Base-by-base conservation (phyloP, 2,888 invertebrate species). In the Eucriotettix oculatus region DNA sequence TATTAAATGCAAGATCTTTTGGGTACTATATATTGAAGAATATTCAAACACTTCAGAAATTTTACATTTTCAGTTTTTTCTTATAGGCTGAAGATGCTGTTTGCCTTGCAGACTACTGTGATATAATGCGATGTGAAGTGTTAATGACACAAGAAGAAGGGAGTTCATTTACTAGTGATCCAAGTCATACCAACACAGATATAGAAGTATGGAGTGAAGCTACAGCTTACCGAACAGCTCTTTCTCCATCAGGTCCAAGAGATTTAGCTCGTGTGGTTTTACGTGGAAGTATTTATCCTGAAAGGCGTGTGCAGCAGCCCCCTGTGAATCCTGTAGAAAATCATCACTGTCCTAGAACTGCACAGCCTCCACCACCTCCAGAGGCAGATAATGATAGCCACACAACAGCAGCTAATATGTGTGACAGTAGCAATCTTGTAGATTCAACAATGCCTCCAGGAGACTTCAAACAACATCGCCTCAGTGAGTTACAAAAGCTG, bases 71-170 rank as follows among this genome's bases (percentile, higher is more conserved):
- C 29, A 29, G n/a, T 48, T 48, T n/a, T 48, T 48, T 48, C 12
- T 69, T 69, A 42, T 70, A 93, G 93, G 90, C 87, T 60, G 90
- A 92, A 75, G 92, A 93, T 74, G 87, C 91, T 64, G 87, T 94
- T 69, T 95, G 95, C 74, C 80, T 94, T 69, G 91, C 93, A 58
- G 92, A 94, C 74, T 94, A 88, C 76, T 96, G 95, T 79, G 94
- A 95, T 76, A 90, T 95, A 68, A 92, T 95, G 87, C 83, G 95
- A 67, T 95, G 95, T 74, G 91, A 93, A 72, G 90, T 94, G 58
- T 77, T 92, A 67, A 79, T 85, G 65, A 84, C 85, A 63, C 85
- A 87, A 71, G 84, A 83, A 64, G 59, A 67, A 58, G 65, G 66
- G 40, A 64, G 65, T 42, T 58, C 61, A 16, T 16, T 16, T 14